phyloP scores from a whole-genome alignment of 1,140 invertebrate species.

The Drosophila watanabei region DNA sequence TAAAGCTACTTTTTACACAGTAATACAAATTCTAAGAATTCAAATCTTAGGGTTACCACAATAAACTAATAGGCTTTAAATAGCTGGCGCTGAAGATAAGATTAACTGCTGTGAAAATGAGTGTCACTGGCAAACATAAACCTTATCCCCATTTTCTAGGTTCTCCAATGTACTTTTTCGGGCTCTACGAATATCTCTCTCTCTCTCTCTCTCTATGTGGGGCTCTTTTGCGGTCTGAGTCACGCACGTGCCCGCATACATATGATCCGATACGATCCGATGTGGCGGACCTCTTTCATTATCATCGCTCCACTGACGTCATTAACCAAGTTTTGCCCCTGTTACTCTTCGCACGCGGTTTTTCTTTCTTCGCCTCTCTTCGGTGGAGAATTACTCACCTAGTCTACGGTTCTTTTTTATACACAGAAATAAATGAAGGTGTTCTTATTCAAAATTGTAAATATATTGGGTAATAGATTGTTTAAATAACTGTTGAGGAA shows the following conservation, averaged over 20 bases:
- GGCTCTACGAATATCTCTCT: constrained; percentile 1
- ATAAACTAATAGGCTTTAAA: constrained; percentile 4
- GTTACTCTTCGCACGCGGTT: constrained; percentile 22
- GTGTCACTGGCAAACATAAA: constrained; percentile 22
- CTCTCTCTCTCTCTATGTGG: neutral
- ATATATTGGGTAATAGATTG: neutral
- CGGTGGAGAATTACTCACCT: constrained; percentile 57
- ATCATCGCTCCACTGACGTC: constrained; percentile 62
- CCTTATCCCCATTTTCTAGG: neutral
- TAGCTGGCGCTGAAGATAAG: constrained; percentile 13
- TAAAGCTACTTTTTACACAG: neutral
- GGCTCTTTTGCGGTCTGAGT: constrained; percentile 46
- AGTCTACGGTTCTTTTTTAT: neutral
- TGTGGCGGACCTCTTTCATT: constrained; percentile 52
- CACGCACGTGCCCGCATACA: constrained; percentile 51
- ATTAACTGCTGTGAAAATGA: constrained; percentile 17
- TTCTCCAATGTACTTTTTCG: constrained; percentile 3
- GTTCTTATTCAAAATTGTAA: neutral
- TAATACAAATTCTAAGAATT: neutral
- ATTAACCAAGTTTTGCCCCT: constrained; percentile 54
- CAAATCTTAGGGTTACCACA: neutral
- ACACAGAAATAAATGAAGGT: constrained; percentile 20
- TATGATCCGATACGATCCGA: constrained; percentile 49
- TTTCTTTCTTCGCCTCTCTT: constrained; percentile 20
- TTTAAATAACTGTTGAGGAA: neutral